Conservation (phyloP, 92 coral and sea anemone genomes). For the Desmophyllum pertusum region DNA sequence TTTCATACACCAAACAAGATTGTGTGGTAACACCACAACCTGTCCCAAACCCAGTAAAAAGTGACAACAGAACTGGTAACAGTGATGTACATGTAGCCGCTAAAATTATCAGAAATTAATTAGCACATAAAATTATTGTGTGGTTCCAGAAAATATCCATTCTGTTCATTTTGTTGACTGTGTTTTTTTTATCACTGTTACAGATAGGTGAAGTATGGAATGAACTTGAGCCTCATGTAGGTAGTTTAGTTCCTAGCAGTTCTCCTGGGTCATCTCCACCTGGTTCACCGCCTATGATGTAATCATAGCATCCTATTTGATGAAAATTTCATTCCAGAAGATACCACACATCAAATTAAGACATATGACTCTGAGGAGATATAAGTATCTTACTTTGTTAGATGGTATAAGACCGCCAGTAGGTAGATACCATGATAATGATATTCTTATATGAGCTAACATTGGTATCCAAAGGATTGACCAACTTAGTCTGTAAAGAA, state of each 20-base stretch:
- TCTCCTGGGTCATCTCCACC: constrained; percentile 74
- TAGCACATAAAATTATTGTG: too few relatives aligned
- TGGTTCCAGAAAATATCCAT: too few relatives aligned
- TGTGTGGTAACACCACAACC: too few relatives aligned
- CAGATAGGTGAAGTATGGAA: constrained; percentile 83
- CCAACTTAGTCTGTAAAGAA: not conserved
- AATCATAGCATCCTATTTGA: not conserved
- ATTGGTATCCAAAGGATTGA: not conserved
- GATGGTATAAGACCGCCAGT: not conserved
- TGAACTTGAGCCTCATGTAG: constrained; percentile 76
- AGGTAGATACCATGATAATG: not conserved
- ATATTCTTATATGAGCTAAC: too few relatives aligned
- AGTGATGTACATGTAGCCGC: too few relatives aligned
- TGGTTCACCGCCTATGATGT: constrained; percentile 67
- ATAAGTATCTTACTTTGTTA: not conserved
- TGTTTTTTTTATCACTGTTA: not conserved
- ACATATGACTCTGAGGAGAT: not conserved
- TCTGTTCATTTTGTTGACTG: too few relatives aligned
- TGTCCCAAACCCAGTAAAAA: too few relatives aligned
- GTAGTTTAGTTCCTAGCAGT: constrained; percentile 60
- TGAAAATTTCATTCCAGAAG: not conserved
- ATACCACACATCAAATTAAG: not conserved
- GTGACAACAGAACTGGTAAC: too few relatives aligned
- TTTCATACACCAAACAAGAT: too few relatives aligned
- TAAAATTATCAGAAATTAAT: too few relatives aligned